phyloP scores from a whole-genome alignment of 2,888 invertebrate species.

The Teleogryllus oceanicus region DNA sequence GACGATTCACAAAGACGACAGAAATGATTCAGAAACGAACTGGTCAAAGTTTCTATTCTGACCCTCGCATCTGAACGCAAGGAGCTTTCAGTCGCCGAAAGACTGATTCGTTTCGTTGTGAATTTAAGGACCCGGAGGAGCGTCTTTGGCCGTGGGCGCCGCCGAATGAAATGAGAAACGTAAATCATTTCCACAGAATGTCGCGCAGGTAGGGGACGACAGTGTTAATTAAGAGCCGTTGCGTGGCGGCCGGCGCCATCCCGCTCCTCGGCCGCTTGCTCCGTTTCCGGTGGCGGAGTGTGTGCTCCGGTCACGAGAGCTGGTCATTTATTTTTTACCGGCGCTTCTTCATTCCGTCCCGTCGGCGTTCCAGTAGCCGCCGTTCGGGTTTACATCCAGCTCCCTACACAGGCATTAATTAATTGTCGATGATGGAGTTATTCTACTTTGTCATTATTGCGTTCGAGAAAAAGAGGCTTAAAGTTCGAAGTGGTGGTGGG shows the following conservation, averaged over 20 bases:
- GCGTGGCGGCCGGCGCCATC: not conserved
- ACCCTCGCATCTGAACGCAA: no score
- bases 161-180: not conserved
- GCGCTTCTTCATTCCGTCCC: conserved; percentile 2
- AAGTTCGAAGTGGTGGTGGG: no score
- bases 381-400: not conserved
- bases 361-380: not conserved
- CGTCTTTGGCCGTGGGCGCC: no score
- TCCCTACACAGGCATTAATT: not conserved
- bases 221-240: not conserved
- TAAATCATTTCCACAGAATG: conserved; percentile 1
- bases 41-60: no score
- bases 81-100: no score
- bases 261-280: not conserved
- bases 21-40: no score
- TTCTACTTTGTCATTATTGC: not conserved
- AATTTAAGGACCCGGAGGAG: no score
- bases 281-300: not conserved
- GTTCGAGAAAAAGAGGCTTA: not conserved
- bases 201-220: not conserved
- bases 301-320: not conserved
- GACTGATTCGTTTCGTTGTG: no score
- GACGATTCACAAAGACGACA: no score
- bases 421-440: conserved; percentile 6
- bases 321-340: not conserved